Conservation (phyloP, 2,888 invertebrate species). For the Thera britannica region DNA sequence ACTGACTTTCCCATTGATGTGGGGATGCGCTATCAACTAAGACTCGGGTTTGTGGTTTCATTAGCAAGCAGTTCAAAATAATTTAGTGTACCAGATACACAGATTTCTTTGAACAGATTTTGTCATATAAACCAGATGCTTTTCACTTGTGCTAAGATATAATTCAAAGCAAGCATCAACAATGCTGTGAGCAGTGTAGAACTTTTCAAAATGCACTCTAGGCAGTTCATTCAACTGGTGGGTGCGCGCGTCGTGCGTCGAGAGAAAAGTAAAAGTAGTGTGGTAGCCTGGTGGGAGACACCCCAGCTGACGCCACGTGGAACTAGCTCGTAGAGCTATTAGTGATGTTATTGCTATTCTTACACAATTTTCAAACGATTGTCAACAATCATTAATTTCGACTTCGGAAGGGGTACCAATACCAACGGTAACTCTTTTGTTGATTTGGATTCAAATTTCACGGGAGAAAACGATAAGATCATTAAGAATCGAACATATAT, state of each 20-base stretch:
- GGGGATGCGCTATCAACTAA: too few species aligned
- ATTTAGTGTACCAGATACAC: neutral
- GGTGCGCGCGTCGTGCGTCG: conserved; percentile 46
- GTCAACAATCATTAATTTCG: conserved; percentile 37
- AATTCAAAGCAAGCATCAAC: neutral
- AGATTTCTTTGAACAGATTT: neutral
- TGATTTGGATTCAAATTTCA: conserved; percentile 52
- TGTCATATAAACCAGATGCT: neutral
- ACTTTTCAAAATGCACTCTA: conserved; percentile 36
- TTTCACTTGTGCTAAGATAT: neutral
- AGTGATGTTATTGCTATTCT: conserved; percentile 44
- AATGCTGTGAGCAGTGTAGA: conserved; percentile 6
- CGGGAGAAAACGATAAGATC: conserved; percentile 73
- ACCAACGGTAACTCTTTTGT: conserved; percentile 70
- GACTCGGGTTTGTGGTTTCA: neutral
- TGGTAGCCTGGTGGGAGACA: conserved; percentile 51
- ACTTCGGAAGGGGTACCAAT: conserved; percentile 41
- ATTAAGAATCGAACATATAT: conserved; percentile 71
- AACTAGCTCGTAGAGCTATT: conserved; percentile 39
- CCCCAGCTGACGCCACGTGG: conserved; percentile 56
- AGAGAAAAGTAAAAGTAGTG: conserved; percentile 81
- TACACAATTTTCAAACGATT: conserved; percentile 49
- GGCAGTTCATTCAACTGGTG: conserved; percentile 43
- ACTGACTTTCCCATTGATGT: too few species aligned
- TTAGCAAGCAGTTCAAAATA: neutral